These are phyloP conservation scores for Cheilosia scutellata DNA, from an alignment of 2,888 invertebrate genomes.

Conservation along the genomic window DNA sequence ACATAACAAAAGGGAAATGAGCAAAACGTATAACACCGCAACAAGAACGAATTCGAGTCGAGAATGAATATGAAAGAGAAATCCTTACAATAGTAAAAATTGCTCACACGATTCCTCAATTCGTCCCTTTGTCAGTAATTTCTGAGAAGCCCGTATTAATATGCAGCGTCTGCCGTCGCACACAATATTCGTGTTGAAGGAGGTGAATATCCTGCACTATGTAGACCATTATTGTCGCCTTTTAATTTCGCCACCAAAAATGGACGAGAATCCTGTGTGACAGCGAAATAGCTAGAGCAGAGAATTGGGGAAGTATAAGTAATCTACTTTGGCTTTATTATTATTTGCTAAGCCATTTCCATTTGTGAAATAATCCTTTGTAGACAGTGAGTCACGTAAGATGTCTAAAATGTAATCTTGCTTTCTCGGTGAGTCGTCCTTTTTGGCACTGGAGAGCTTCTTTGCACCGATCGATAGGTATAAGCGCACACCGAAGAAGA, in stretches of 20 bases:
- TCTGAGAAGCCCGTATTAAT: constrained; percentile 47
- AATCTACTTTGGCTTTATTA: constrained; percentile 73
- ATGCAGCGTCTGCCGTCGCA: constrained; percentile 56
- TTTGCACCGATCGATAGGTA: constrained; percentile 28
- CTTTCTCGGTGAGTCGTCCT: neutral
- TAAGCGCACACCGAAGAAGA: constrained; percentile 18
- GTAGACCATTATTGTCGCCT: constrained; percentile 50
- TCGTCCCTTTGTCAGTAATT: constrained; percentile 66
- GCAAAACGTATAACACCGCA: constrained; percentile 15
- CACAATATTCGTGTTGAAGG: neutral
- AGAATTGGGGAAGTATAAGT: constrained; percentile 48
- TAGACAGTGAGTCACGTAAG: constrained; percentile 66
- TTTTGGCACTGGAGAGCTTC: constrained; percentile 25
- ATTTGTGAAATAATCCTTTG: constrained; percentile 73
- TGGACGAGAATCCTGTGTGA: constrained; percentile 13
- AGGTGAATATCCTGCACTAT: constrained; percentile 23
- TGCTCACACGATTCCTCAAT: constrained; percentile 60
- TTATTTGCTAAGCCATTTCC: constrained; percentile 74
- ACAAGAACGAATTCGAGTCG: neutral
- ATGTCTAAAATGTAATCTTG: constrained; percentile 46
- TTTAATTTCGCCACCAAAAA: constrained; percentile 65
- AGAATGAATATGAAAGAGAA: constrained; percentile 7
- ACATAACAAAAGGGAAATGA: constrained; percentile 69
- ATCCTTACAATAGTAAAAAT: constrained; percentile 56
- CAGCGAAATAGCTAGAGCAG: neutral